Conservation (phyloP, 2,797 vertebrate species). For the Crax fasciolata region DNA sequence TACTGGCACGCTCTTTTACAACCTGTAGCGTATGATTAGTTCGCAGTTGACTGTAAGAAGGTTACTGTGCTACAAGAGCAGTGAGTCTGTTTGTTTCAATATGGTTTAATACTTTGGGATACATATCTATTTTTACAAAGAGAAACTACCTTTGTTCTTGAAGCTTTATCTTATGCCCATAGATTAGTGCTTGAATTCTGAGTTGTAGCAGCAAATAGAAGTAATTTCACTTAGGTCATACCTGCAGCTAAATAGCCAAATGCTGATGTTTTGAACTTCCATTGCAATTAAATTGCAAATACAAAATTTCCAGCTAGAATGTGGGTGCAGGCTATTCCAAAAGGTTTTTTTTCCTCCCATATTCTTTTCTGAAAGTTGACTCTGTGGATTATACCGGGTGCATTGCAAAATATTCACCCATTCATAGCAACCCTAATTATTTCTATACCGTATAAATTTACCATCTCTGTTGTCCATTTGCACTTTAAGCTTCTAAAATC, state of each 20-base stretch:
- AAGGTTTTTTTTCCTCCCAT: not conserved
- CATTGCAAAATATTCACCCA: not conserved
- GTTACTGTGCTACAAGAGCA: not conserved
- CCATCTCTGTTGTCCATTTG: not conserved
- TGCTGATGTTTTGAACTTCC: not conserved
- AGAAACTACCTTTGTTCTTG: not conserved
- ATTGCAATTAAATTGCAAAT: not conserved
- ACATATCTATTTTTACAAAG: not conserved
- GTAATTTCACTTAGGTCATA: not conserved
- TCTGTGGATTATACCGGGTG: not conserved
- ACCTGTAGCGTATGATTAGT: not conserved
- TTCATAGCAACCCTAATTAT: not conserved
- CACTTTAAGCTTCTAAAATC: not conserved
- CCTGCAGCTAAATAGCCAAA: not conserved
- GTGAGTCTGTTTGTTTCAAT: not conserved
- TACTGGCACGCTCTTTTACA: not conserved
- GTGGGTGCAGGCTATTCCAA: not conserved
- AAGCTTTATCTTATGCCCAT: fast-evolving
- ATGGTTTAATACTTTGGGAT: not conserved
- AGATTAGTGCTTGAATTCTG: not conserved
- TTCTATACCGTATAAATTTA: not conserved
- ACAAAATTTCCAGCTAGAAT: not conserved
- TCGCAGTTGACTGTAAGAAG: not conserved
- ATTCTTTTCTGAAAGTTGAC: not conserved
- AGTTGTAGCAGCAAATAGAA: not conserved